phyloP scores from a whole-genome alignment of 23 tunicate genomes.

The Styela plicata region DNA sequence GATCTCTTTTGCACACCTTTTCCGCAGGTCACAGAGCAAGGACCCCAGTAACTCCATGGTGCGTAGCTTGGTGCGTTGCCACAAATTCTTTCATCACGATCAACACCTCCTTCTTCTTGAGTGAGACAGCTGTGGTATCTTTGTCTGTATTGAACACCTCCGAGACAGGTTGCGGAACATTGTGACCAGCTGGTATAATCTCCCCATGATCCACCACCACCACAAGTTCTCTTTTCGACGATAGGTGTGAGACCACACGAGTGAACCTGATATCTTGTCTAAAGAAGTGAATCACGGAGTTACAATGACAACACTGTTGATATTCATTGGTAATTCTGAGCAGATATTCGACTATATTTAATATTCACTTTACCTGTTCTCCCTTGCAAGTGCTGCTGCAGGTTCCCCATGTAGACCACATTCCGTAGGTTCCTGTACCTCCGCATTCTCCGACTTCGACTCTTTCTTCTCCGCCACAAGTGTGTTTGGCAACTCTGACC shows the following conservation, averaged over 20 bases:
- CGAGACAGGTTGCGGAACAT: conserved; percentile 71
- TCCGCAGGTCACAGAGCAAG: conserved; percentile 77
- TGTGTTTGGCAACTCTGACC: conserved; percentile 41
- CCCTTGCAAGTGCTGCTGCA: conserved; percentile 78
- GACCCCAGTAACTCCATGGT: conserved; percentile 61
- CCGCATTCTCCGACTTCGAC: conserved; percentile 76
- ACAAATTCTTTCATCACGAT: not conserved
- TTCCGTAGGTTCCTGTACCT: conserved; percentile 48
- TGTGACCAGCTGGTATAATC: conserved; percentile 61
- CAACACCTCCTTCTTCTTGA: not conserved
- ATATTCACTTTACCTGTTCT: conserved; percentile 7
- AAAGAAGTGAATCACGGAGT: not conserved
- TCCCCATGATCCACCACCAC: conserved; percentile 55
- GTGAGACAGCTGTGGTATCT: conserved; percentile 22
- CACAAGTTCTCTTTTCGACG: conserved; percentile 61
- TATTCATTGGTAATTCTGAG: too few relatives aligned
- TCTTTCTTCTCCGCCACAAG: conserved; percentile 53
- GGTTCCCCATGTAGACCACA: conserved; percentile 68
- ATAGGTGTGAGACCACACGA: conserved; percentile 38
- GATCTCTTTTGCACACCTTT: conserved; percentile 51
- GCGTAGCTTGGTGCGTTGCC: conserved; percentile 19
- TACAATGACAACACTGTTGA: not conserved
- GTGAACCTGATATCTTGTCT: conserved; percentile 56
- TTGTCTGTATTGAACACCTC: conserved; percentile 45
- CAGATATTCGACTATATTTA: not conserved